A percentile compares a stretch with the other conserved stretches of the same genome.
These are phyloP conservation scores for Petrocephalus zakoni DNA, from an alignment of 2,113 vertebrate species.

Conservation along the genomic window DNA sequence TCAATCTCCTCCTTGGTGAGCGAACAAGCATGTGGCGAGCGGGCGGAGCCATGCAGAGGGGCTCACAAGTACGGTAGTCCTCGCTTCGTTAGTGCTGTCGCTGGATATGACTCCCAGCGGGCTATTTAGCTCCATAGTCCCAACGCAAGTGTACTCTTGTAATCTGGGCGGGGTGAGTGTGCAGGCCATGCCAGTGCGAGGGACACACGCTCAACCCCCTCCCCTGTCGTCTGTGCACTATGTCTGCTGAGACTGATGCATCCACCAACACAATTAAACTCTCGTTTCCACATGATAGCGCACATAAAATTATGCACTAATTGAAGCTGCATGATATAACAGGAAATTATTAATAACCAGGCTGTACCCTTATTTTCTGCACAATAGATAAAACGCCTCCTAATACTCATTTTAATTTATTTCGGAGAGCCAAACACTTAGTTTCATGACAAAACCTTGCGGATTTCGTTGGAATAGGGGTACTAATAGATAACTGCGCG, in stretches of 20 bases:
- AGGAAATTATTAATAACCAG: slow-evolving; percentile 39
- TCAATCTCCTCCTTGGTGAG: slow-evolving; percentile 32
- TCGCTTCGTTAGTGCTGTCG: slow-evolving; percentile 59
- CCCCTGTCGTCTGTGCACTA: slow-evolving; percentile 48
- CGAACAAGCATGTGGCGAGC: background rate
- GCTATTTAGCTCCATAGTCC: slow-evolving; percentile 61
- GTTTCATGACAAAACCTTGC: slow-evolving; percentile 24
- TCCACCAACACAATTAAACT: slow-evolving; percentile 38
- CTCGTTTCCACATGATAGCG: slow-evolving; percentile 37
- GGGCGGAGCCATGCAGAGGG: background rate
- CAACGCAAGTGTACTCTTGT: slow-evolving; percentile 60
- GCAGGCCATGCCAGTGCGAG: slow-evolving; percentile 20
- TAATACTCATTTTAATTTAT: slow-evolving; percentile 36
- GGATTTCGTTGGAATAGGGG: background rate
- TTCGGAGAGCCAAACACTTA: slow-evolving; percentile 29
- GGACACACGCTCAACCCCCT: slow-evolving; percentile 45
- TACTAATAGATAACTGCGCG: background rate
- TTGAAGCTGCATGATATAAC: slow-evolving; percentile 42
- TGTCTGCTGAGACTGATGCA: slow-evolving; percentile 31
- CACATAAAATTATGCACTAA: slow-evolving; percentile 37
- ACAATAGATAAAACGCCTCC: slow-evolving; percentile 30
- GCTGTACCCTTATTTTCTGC: slow-evolving; percentile 31
- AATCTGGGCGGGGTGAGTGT: slow-evolving; percentile 34
- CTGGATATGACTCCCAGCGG: slow-evolving; percentile 69
- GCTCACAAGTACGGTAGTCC: slow-evolving; percentile 33